Base-by-base conservation (phyloP, 2,113 vertebrate genomes). In the Pongo pygmaeus region DNA sequence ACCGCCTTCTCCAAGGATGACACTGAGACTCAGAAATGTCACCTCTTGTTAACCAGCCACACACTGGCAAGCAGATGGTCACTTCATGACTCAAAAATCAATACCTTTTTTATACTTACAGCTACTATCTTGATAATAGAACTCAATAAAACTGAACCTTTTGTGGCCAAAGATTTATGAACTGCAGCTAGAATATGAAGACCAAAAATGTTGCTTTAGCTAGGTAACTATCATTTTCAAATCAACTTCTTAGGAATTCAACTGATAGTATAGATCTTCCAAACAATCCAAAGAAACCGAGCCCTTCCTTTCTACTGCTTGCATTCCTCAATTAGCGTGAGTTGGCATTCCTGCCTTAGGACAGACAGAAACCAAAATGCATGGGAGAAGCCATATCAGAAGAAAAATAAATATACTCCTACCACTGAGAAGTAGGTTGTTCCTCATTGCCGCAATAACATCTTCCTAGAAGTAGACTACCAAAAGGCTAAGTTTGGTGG, bases 361-460 rank as follows among this genome's bases (percentile, higher is more conserved):
- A 55, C 7, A 50, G 48, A n/a, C 23, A 43, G 55, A 52, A 22
- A 48, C 9, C 17, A 17, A n/a, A 40, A 40, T 40, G 52, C 7
- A 38, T 7, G 23, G 13, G 23, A 35, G 40, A 74, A 70, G 48
- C 30, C 11, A 27, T 0, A 14, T 11, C 61, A 35, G 43, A 27
- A 72, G 25, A 48, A 83, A 84, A 70, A 93, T 5, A 40, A 67
- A 72, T 18, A 16, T 22, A 13, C 8, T 79, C 32, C 75, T 22
- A 6, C 8, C 8, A 3, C 2, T 32, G 12, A 80, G 20, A 43
- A 12, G 27, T 2, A 11, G 48, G 27, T 11, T 18, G 10, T 27
- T 30, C 18, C 27, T 11, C 0, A 35, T 11, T 5, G 25, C 25
- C 2, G 0, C 2, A 35, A 3, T 12, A 7, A 46, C 5, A 13